phyloP scores from a whole-genome alignment of 2,797 vertebrate genomes.

The Spheniscus humboldti region DNA sequence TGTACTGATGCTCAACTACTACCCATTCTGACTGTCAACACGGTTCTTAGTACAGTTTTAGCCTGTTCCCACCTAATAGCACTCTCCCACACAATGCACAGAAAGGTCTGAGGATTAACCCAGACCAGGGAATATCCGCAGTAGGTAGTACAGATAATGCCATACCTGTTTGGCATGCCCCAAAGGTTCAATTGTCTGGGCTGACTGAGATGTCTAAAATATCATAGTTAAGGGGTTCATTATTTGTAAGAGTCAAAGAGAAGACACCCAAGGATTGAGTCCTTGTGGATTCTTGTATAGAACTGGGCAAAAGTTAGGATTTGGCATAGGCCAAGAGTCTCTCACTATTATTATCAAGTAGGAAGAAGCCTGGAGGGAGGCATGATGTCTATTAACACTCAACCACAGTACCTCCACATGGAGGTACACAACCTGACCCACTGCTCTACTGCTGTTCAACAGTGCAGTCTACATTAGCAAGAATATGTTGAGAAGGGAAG shows the following conservation, averaged over 20 bases:
- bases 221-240: background rate
- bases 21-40: background rate
- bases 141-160: background rate
- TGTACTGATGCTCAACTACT: background rate
- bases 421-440: background rate
- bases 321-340: background rate
- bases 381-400: background rate
- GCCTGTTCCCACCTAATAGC: background rate
- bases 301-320: background rate
- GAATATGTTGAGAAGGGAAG: background rate
- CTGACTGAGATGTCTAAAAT: background rate
- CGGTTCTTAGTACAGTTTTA: background rate
- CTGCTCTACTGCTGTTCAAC: background rate
- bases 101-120: background rate
- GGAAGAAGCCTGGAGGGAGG: background rate
- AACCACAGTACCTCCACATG: background rate
- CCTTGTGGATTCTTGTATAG: background rate
- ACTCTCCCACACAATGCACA: background rate
- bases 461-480: background rate
- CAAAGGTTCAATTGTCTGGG: accelerated
- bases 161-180: accelerated
- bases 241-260: background rate
- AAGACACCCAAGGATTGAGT: background rate
- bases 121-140: background rate
- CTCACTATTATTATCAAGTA: background rate